phyloP scores from a whole-genome alignment of 1,140 invertebrate species.

The Daktulosphaira vitifoliae region DNA sequence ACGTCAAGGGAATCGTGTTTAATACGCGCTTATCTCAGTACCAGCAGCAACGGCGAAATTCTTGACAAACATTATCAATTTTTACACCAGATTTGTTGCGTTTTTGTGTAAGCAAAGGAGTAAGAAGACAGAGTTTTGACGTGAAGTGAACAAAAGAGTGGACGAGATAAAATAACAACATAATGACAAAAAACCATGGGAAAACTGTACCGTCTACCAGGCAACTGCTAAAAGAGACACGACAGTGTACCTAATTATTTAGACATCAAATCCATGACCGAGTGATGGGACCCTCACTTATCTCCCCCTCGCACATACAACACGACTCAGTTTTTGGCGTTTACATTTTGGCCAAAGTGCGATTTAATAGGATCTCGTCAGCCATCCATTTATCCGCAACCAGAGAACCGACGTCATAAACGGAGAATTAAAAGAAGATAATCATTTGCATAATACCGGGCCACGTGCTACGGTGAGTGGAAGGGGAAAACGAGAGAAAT shows the following conservation, averaged over 20 bases:
- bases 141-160: neutral
- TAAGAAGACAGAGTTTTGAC: neutral
- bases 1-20: slow-evolving; percentile 8
- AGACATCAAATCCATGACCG: slow-evolving; percentile 32
- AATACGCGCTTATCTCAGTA: slow-evolving; percentile 19
- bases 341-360: slow-evolving; percentile 31
- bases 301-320: slow-evolving; percentile 16
- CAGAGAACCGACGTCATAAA: slow-evolving; percentile 24
- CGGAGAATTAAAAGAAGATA: slow-evolving; percentile 32
- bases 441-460: slow-evolving; percentile 30
- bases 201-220: neutral
- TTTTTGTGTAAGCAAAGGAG: slow-evolving; percentile 17
- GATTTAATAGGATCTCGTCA: slow-evolving; percentile 33
- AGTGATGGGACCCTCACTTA: slow-evolving; percentile 24
- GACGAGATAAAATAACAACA: neutral
- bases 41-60: slow-evolving; percentile 6
- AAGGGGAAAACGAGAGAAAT: slow-evolving; percentile 8
- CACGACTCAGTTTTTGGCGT: slow-evolving; percentile 25
- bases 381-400: slow-evolving; percentile 17
- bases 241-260: slow-evolving; percentile 31
- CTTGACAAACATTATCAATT: slow-evolving; percentile 30
- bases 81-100: slow-evolving; percentile 24
- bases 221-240: slow-evolving; percentile 20
- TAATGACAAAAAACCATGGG: slow-evolving; percentile 3
- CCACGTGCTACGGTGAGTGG: neutral